These are phyloP conservation scores for Elephantulus edwardii DNA, from an alignment of 2,113 vertebrate species.

Conservation along the genomic window DNA sequence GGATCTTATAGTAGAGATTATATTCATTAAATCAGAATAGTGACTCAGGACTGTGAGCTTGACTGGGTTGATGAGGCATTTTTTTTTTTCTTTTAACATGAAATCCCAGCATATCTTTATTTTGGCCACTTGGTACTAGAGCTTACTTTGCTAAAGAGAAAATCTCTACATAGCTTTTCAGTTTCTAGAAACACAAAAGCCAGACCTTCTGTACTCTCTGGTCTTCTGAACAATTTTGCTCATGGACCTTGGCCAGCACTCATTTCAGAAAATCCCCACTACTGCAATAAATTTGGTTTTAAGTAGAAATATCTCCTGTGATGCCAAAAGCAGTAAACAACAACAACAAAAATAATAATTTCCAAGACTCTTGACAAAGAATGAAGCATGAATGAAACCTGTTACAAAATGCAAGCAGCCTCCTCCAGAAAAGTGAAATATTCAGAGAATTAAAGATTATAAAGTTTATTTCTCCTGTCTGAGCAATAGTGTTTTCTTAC, in stretches of 20 bases:
- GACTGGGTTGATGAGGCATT: background rate
- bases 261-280: slow-evolving; percentile 56
- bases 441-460: slow-evolving; percentile 2
- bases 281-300: slow-evolving; percentile 44
- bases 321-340: slow-evolving; percentile 68
- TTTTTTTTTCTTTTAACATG: background rate
- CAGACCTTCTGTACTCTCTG: background rate
- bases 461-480: background rate
- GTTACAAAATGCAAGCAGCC: background rate
- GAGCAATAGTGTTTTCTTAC: background rate
- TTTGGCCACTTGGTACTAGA: background rate
- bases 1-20: background rate
- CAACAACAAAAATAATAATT: slow-evolving; percentile 73
- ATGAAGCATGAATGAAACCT: background rate
- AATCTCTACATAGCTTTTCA: background rate
- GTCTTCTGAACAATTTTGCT: slow-evolving; percentile 10
- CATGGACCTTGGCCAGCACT: slow-evolving; percentile 45
- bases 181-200: slow-evolving; percentile 27
- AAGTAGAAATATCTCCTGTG: slow-evolving; percentile 58
- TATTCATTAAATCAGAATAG: background rate
- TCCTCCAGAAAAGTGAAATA: background rate
- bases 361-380: slow-evolving; percentile 53
- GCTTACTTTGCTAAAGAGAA: background rate
- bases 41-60: background rate
- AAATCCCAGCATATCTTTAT: background rate